These are phyloP conservation scores for Triplophysa tibetana DNA, from an alignment of 2,113 vertebrate species.

Conservation along the genomic window DNA sequence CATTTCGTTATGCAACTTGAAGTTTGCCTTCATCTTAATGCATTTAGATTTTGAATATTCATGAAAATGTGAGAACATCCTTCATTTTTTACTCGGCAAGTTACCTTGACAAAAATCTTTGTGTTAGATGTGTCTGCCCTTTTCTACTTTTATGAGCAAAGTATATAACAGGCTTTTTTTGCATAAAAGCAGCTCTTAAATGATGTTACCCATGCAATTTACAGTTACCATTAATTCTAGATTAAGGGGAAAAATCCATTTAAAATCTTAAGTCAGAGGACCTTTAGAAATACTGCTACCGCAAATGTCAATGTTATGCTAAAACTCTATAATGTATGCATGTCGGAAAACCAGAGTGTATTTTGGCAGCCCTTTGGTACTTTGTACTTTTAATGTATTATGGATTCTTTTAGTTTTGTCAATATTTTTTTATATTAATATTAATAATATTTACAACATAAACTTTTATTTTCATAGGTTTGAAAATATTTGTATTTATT, in stretches of 20 bases:
- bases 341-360: constrained; percentile 7
- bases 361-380: constrained; percentile 32
- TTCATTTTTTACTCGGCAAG: not conserved
- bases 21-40: not conserved
- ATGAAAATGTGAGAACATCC: constrained; percentile 11
- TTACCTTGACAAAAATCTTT: constrained; percentile 7
- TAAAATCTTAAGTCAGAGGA: constrained; percentile 34
- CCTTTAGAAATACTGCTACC: constrained; percentile 43
- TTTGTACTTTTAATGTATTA: constrained; percentile 18
- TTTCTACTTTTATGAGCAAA: not conserved
- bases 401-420: no score
- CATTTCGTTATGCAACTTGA: not conserved
- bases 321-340: constrained; percentile 43
- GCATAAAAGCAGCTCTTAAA: constrained; percentile 10
- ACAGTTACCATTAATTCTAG: constrained; percentile 39
- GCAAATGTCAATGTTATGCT: constrained; percentile 47
- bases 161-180: not conserved
- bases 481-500: no score
- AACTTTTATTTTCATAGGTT: no score
- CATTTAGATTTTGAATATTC: constrained; percentile 12
- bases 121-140: constrained; percentile 25
- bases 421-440: no score
- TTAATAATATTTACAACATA: no score
- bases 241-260: constrained; percentile 7
- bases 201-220: constrained; percentile 6